Evolutionary conservation across 2,888 invertebrate genomes (phyloP).

Genomic region (Parnassius smintheus): DNA sequence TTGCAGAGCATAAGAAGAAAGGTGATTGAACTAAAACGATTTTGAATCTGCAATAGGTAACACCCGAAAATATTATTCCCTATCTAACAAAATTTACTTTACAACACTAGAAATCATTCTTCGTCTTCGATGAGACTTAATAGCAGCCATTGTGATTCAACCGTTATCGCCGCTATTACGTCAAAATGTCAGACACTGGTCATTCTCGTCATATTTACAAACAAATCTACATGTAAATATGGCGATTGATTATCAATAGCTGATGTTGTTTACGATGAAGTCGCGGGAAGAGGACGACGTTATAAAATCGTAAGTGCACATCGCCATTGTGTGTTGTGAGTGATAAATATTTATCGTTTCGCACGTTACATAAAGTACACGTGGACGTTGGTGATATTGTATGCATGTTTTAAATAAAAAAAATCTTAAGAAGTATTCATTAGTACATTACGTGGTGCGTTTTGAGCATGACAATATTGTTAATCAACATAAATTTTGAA

Average conservation of each 20-base stretch:
- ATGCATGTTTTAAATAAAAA: slow-evolving; percentile 13
- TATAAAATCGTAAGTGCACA: slow-evolving; percentile 13
- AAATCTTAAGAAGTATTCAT: slow-evolving; percentile 7
- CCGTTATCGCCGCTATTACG: slow-evolving; percentile 13
- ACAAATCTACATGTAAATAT: slow-evolving; percentile 57
- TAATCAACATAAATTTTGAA: slow-evolving; percentile 1
- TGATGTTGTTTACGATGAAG: slow-evolving; percentile 29
- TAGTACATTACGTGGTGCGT: slow-evolving; percentile 11
- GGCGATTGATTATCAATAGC: slow-evolving; percentile 49
- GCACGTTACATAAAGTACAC: slow-evolving; percentile 27
- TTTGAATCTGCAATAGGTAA: no score
- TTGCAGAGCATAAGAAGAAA: no score
- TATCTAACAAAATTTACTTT: no score
- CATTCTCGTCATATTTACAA: slow-evolving; percentile 5
- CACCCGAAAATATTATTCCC: no score
- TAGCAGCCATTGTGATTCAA: neutral
- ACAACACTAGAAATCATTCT: no score
- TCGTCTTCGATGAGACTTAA: no score
- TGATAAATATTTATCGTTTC: slow-evolving; percentile 26
- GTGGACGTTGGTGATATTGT: slow-evolving; percentile 15
- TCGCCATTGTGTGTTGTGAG: slow-evolving; percentile 19
- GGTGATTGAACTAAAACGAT: no score
- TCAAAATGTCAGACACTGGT: slow-evolving; percentile 18
- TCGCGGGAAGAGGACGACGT: slow-evolving; percentile 8
- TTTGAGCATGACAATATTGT: slow-evolving; percentile 3